phyloP scores from a whole-genome alignment of 1,140 invertebrate genomes.

The Marisa cornuarietis region DNA sequence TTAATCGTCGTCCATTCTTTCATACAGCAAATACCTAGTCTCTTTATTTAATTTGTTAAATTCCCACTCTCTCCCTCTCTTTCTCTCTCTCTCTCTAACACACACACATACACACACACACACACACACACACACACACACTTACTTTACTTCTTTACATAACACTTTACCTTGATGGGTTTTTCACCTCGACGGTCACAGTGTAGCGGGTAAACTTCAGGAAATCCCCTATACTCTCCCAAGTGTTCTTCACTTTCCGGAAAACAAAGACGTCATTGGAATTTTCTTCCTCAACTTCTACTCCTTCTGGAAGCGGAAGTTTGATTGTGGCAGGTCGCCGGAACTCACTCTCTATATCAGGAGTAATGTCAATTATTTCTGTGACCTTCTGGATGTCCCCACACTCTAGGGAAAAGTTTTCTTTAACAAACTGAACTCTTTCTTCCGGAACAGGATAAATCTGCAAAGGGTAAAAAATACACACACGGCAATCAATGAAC shows the following conservation, averaged over 20 bases:
- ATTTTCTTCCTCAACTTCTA: constrained; percentile 19
- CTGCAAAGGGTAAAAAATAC: constrained; percentile 36
- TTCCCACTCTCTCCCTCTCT: not conserved
- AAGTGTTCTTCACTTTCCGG: constrained; percentile 44
- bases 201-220: constrained; percentile 57
- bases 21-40: no score
- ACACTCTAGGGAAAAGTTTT: constrained; percentile 46
- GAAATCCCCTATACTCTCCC: constrained; percentile 50
- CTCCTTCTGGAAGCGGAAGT: constrained; percentile 37
- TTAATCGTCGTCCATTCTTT: no score
- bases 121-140: no score
- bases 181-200: constrained; percentile 58
- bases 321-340: constrained; percentile 56
- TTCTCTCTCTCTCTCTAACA: no score
- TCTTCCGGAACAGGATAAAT: constrained; percentile 51
- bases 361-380: constrained; percentile 56
- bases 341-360: constrained; percentile 47
- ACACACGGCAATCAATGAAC: not conserved
- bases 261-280: constrained; percentile 52
- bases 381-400: constrained; percentile 46
- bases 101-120: no score
- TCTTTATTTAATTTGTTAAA: not conserved
- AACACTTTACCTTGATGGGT: constrained; percentile 46
- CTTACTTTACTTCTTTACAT: not conserved
- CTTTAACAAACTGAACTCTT: constrained; percentile 44